Conservation (phyloP, 1,140 invertebrate species). For the Sitobion miscanthi region DNA sequence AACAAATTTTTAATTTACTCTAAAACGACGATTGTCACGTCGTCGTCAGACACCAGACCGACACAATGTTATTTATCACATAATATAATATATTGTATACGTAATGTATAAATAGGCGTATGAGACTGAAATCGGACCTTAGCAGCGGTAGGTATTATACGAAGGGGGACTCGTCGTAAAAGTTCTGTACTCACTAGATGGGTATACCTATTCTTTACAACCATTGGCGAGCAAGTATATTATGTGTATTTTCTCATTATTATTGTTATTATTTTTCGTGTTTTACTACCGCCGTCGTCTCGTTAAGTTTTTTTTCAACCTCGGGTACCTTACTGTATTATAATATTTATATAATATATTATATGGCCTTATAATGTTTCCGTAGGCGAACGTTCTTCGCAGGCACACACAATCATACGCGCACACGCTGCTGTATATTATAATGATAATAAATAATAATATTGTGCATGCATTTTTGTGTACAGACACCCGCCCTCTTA, state of each 20-base stretch:
- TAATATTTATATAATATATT: conserved; percentile 6
- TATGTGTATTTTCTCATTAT: neutral
- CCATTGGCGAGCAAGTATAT: neutral
- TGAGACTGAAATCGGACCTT: neutral
- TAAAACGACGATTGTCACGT: neutral
- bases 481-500: neutral
- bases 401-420: neutral
- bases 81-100: neutral
- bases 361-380: neutral
- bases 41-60: neutral
- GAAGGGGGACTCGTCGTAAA: neutral
- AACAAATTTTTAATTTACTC: neutral
- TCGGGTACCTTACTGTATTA: neutral
- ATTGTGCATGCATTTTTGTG: neutral
- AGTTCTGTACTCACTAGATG: neutral
- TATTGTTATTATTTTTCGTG: conserved; percentile 2
- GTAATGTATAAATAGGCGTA: neutral
- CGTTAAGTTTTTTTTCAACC: neutral
- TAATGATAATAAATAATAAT: conserved; percentile 24
- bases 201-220: neutral
- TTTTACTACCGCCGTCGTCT: neutral
- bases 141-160: neutral
- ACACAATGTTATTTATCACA: neutral
- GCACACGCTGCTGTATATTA: neutral
- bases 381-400: neutral